phyloP scores from a whole-genome alignment of 2,888 invertebrate species.

The Odontothrips loti region DNA sequence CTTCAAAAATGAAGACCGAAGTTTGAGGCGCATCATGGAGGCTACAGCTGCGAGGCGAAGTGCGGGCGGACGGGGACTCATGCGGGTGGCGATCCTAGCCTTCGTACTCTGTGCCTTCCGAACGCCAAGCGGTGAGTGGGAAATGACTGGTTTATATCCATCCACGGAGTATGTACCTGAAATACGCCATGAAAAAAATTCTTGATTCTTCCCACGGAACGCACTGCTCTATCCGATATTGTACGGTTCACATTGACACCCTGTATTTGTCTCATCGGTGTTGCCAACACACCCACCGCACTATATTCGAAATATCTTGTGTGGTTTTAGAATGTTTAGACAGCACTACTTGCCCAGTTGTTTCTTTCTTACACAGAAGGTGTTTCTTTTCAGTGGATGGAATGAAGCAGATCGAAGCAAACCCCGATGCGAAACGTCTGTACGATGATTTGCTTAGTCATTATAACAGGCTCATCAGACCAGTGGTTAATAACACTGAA shows the following conservation, averaged over 20 bases:
- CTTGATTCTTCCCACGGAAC: not conserved
- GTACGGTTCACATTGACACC: not conserved
- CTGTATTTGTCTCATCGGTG: not conserved
- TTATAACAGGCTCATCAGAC: slow-evolving; percentile 91
- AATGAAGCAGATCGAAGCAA: slow-evolving; percentile 63
- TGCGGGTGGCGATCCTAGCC: not conserved
- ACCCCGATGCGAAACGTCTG: slow-evolving; percentile 89
- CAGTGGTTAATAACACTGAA: slow-evolving; percentile 88
- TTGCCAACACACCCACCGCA: not conserved
- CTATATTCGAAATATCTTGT: not conserved
- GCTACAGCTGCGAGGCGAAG: not conserved
- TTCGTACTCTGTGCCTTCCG: not conserved
- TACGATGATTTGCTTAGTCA: slow-evolving; percentile 94
- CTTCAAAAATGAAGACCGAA: not conserved
- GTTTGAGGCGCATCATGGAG: not conserved
- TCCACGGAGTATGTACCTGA: not conserved
- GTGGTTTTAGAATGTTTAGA: not conserved
- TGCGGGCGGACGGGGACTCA: not conserved
- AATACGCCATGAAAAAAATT: not conserved
- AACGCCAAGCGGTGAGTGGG: not conserved
- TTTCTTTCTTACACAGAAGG: not conserved
- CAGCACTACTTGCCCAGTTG: not conserved
- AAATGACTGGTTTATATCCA: too few species aligned
- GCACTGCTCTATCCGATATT: not conserved
- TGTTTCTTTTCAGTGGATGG: slow-evolving; percentile 37